phyloP scores from a whole-genome alignment of 2,113 vertebrate species.

The Microcebus ravelobensis region DNA sequence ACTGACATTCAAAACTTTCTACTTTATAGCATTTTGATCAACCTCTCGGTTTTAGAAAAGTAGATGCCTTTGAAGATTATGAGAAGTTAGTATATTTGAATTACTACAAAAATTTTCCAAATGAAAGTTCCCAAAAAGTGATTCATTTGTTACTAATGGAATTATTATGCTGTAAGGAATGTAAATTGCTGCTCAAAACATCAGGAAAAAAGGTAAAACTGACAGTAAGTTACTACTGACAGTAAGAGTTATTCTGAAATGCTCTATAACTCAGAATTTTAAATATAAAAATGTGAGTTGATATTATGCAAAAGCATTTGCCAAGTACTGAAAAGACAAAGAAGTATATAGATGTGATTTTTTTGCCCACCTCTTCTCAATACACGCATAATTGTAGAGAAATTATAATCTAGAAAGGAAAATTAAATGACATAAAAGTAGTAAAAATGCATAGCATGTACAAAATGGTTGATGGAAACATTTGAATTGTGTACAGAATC shows the following conservation, averaged over 20 bases:
- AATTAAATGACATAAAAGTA: neutral
- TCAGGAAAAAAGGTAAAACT: neutral
- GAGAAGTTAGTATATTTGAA: slow-evolving; percentile 6
- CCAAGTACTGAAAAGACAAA: neutral
- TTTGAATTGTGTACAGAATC: neutral
- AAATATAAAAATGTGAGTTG: neutral
- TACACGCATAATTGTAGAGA: neutral
- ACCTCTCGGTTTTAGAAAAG: slow-evolving; percentile 14
- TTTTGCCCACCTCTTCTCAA: neutral
- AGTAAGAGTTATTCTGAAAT: neutral
- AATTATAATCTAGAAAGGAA: neutral
- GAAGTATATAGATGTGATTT: neutral
- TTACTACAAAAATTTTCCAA: neutral
- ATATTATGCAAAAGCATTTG: neutral
- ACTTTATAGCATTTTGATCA: neutral
- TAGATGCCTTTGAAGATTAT: neutral
- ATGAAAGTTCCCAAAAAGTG: neutral
- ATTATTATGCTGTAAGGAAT: neutral
- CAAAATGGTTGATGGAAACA: neutral
- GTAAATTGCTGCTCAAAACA: neutral
- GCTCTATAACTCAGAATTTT: neutral
- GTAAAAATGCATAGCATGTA: neutral
- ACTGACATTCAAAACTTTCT: slow-evolving; percentile 16
- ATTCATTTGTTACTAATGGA: neutral
- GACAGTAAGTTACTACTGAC: neutral